Conservation (phyloP, 2,888 invertebrate species). For the Carabus problematicus region DNA sequence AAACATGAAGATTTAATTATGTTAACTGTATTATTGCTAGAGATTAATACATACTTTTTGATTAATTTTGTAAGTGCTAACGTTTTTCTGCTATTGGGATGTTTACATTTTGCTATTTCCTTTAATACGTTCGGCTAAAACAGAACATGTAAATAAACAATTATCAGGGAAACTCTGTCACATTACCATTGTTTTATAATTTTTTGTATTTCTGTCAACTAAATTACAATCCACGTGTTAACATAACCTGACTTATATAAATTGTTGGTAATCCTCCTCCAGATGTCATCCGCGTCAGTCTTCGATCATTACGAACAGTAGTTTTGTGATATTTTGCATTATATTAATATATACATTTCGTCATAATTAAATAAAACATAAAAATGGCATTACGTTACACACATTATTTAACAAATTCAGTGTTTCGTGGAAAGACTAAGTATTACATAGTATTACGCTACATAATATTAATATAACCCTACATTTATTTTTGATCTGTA, state of each 20-base stretch:
- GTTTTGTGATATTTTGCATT: too few species aligned
- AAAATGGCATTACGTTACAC: conserved; percentile 39
- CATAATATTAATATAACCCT: conserved; percentile 22
- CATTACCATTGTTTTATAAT: too few species aligned
- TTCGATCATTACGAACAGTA: too few species aligned
- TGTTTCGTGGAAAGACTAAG: conserved; percentile 23
- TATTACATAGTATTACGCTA: conserved; percentile 14
- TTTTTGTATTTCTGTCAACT: too few species aligned
- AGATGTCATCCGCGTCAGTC: too few species aligned
- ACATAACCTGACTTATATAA: too few species aligned
- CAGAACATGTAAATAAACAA: too few species aligned
- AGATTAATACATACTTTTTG: conserved; percentile 62
- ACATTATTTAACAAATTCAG: conserved; percentile 23
- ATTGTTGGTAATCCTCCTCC: too few species aligned
- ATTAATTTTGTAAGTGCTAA: conserved; percentile 74
- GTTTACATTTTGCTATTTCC: conserved; percentile 69
- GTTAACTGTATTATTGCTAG: conserved; percentile 2
- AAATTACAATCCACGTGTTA: too few species aligned
- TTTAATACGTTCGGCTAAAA: conserved; percentile 61
- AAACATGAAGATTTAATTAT: conserved; percentile 46
- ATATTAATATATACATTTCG: too few species aligned
- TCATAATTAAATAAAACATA: not conserved
- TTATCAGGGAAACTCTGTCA: too few species aligned
- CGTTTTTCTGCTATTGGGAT: conserved; percentile 87
- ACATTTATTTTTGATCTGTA: conserved; percentile 8